Base-by-base conservation (phyloP, 1,140 invertebrate genomes). In the Megalopta genalis region DNA sequence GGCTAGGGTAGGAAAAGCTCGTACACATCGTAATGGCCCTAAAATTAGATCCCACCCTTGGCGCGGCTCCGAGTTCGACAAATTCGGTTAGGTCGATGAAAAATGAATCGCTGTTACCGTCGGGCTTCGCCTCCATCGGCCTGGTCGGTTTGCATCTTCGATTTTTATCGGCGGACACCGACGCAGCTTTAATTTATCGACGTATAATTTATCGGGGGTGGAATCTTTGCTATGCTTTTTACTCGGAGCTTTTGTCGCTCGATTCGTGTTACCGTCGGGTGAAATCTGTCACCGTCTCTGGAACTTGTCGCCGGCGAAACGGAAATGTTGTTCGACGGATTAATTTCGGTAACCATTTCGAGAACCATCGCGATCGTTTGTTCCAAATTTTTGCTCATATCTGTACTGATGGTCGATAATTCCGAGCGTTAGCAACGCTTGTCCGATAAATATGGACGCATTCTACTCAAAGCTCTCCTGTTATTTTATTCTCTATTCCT, bases 21-120 rank as follows among this genome's bases (percentile, higher is more conserved):
- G 86, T 87, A 87, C 88, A 85, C 88, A 90, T 91, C 84, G 87
- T 84, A 90, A 90, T 91, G 86, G 88, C 83, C 90, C 85, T 84
- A 84, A 91, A 91, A 91, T 91, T 91, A 91, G 91, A 91, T 91
- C 88, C 84, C 85, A 89, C 90, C 88, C 89, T 88, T 85, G 85
- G 83, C 87, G 85, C 82, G 87, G 77, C 86, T 89, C 87, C 88
- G 83, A 90, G 89, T 90, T 90, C 89, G 90, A 91, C 90, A 91
- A 91, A 91, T 91, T 91, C 90, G 86, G 90, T 92, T 91, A 91
- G 88, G 80, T 86, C 85, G 78, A 85, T 91, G 91, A 92, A 91
- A 91, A 91, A 92, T 92, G 91, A 90, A 85, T 72, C 83, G 78
- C 62, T 81, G 66, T 80, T 77, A 80, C 79, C 82, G 70, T 59